Base-by-base conservation (phyloP, 53 echinoderm and acorn worm species). In the Henricia sp. region DNA sequence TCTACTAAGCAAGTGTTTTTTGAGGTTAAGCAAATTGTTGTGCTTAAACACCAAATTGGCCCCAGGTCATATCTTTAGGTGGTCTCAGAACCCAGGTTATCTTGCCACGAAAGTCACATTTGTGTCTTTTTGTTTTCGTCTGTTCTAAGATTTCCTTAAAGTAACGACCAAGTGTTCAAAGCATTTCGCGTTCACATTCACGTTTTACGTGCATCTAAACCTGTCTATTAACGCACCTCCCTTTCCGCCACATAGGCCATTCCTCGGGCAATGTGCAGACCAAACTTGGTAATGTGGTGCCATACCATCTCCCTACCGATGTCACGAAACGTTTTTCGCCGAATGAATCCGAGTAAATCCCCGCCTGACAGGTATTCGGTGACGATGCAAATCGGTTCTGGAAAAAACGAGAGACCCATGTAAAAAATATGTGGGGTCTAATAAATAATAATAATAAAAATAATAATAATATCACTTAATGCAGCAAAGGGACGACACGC, bases 321-420 rank as follows among this genome's bases (percentile, higher is more conserved):
- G 12, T 72, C 19, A 13, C 10, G 60, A n/a, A 48, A 6, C 0
- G 71, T 51, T 29, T 51, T 24, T 0, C 44, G 37, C 51, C 83
- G 71, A 0, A 88, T 72, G 40, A 55, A 83, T 10, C 39, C 10
- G n/a, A 83, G 72, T 0, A 88, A 32, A 8, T 44, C 73, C 10
- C 88, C 88, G 13, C 82, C 82, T 0, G 83, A 38, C 37, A 88
- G 70, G 53, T 72, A 88, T 41, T 88, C 88, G 30, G 82, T 72
- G 39, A 88, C 42, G 72, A 88, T 83, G 19, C 40, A 83, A 8
- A 88, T 58, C 0, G 88, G 88, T 34, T 83, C 88, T 88, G 65
- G 0, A 37, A 27, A 11, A n/a, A 35, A 11, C 2, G 46, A n/a
- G n/a, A n/a, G n/a, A n/a, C n/a, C n/a, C n/a, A n/a, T n/a, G 27